A percentile compares a stretch with the other conserved stretches of the same genome.
These are phyloP conservation scores for Craterocephalus amniculus DNA, from an alignment of 2,797 vertebrate species.

Conservation along the genomic window DNA sequence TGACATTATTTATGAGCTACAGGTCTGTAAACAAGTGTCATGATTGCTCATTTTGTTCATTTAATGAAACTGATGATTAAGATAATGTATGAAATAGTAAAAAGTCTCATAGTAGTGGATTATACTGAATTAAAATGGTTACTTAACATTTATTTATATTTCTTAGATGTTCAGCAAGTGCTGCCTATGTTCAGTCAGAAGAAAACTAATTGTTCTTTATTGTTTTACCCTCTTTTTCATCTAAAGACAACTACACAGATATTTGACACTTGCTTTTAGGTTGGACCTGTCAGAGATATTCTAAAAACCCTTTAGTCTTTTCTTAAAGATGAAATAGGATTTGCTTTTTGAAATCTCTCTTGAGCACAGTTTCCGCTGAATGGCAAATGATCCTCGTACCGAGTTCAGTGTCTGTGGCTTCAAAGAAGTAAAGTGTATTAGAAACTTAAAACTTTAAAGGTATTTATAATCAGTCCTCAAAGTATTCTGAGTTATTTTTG, in stretches of 20 bases:
- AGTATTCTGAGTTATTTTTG: neutral
- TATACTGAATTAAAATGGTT: too few species aligned
- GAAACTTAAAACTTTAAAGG: neutral
- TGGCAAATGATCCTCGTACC: neutral
- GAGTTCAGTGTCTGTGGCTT: neutral
- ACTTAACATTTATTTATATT: neutral
- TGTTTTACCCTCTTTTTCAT: neutral
- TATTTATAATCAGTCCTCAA: neutral
- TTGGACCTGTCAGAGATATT: neutral
- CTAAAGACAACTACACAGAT: neutral
- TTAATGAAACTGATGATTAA: neutral
- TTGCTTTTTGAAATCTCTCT: neutral
- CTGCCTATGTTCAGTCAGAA: neutral
- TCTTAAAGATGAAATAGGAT: neutral
- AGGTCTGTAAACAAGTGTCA: neutral
- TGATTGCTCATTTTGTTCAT: neutral
- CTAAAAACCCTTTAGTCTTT: too few species aligned
- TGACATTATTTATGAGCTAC: too few species aligned
- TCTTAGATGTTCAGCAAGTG: too few species aligned
- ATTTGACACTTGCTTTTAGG: neutral
- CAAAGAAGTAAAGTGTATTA: neutral
- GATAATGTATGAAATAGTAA: neutral
- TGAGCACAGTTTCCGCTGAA: neutral
- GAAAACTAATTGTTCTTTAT: neutral
- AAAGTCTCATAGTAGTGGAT: too few species aligned